Conservation (phyloP, 1,140 invertebrate genomes). For the Helicoverpa zea region DNA sequence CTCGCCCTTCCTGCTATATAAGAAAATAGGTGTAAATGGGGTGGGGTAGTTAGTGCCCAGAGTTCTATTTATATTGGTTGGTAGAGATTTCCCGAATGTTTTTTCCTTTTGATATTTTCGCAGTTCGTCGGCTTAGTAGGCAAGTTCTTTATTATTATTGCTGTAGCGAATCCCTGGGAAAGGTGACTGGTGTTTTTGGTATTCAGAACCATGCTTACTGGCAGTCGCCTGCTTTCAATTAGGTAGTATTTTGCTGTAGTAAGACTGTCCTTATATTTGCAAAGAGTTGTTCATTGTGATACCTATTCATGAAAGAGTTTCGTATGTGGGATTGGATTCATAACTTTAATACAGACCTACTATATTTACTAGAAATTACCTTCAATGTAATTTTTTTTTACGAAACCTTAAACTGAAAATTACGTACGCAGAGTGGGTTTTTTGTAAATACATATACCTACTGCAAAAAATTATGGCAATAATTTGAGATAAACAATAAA, state of each 20-base stretch:
- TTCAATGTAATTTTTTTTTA: no score
- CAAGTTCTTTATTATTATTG: constrained; percentile 39
- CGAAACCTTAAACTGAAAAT: no score
- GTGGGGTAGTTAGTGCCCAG: background rate
- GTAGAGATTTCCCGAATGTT: constrained; percentile 60
- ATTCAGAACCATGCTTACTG: constrained; percentile 13
- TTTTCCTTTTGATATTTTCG: constrained; percentile 55
- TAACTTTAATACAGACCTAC: no score
- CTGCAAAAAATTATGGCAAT: no score
- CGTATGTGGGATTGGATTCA: no score
- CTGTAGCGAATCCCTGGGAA: constrained; percentile 35
- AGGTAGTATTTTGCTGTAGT: constrained; percentile 9
- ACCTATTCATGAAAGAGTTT: no score
- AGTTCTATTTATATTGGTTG: constrained; percentile 51
- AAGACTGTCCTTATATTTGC: background rate
- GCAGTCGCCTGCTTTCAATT: constrained; percentile 30
- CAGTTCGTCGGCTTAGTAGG: constrained; percentile 38
- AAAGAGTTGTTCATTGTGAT: background rate
- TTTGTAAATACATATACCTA: no score
- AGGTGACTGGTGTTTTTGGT: constrained; percentile 38
- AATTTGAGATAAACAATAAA: no score
- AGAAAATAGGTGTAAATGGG: constrained; percentile 15
- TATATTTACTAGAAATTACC: no score
- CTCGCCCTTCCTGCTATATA: background rate
- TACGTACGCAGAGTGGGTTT: no score